Evolutionary conservation across 2,113 vertebrate species (phyloP).

Genomic region (Corythaeola cristata): DNA sequence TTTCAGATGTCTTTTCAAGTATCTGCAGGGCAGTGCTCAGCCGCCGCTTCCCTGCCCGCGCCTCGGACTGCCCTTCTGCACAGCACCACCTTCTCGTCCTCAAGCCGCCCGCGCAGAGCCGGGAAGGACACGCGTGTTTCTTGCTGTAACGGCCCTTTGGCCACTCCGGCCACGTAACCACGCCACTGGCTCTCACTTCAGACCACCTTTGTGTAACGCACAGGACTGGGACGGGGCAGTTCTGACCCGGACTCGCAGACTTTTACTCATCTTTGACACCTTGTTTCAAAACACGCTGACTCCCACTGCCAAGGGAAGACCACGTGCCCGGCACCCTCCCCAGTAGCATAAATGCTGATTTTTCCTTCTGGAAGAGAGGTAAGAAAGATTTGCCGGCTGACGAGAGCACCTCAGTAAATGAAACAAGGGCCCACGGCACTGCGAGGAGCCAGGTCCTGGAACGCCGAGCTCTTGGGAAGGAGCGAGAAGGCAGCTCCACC

Average conservation of each 20-base stretch:
- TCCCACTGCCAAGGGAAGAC: background rate
- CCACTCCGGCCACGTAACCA: too few species aligned
- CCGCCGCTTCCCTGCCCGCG: background rate
- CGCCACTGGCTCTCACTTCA: background rate
- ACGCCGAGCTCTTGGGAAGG: background rate
- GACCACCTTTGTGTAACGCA: background rate
- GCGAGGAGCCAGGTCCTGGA: too few species aligned
- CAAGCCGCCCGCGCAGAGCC: background rate
- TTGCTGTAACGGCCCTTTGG: background rate
- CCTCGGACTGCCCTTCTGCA: background rate
- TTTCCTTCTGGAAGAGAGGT: background rate
- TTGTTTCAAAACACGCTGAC: background rate
- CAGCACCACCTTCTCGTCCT: background rate
- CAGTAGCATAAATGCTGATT: fast-evolving
- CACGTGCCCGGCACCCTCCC: fast-evolving
- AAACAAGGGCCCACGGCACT: too few species aligned
- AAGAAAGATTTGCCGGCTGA: background rate
- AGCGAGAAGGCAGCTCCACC: background rate
- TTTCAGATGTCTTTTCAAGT: background rate
- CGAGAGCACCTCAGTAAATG: fast-evolving
- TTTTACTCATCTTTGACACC: background rate
- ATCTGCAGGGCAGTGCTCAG: background rate
- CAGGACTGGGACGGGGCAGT: background rate
- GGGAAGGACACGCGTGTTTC: fast-evolving
- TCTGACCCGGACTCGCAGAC: background rate